Conservation (phyloP, 2,797 vertebrate genomes). For the Molossus molossus region DNA sequence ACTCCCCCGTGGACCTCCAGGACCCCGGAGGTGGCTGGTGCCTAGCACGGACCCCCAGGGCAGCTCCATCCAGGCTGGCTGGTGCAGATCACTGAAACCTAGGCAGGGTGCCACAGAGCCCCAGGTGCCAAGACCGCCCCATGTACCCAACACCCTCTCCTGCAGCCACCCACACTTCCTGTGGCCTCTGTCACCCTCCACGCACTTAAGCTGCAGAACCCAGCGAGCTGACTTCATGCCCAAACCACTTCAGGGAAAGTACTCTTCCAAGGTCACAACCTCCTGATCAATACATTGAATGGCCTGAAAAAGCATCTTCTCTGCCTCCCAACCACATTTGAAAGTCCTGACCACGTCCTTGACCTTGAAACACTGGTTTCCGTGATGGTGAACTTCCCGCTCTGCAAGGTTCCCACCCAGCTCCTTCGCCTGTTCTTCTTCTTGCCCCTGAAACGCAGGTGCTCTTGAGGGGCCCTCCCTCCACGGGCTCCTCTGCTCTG, state of each 20-base stretch:
- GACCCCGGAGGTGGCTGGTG: background rate
- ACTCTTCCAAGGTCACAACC: conserved; percentile 19
- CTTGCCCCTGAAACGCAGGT: background rate
- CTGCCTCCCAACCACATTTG: background rate
- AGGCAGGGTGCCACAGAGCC: background rate
- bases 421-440: background rate
- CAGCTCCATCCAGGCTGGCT: background rate
- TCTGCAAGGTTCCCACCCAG: too few relatives aligned
- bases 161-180: conserved; percentile 23
- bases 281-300: conserved; percentile 25
- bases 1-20: rapidly evolving
- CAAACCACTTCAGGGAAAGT: background rate
- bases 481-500: background rate
- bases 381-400: rapidly evolving
- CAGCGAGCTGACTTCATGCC: background rate
- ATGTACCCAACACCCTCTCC: background rate
- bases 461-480: background rate
- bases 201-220: background rate
- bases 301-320: background rate
- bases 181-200: background rate
- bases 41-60: rapidly evolving
- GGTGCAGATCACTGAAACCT: background rate
- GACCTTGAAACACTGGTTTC: background rate
- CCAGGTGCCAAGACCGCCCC: background rate
- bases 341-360: background rate